These are phyloP conservation scores for Channallabes apus DNA, from an alignment of 2,797 vertebrate species.

Conservation along the genomic window DNA sequence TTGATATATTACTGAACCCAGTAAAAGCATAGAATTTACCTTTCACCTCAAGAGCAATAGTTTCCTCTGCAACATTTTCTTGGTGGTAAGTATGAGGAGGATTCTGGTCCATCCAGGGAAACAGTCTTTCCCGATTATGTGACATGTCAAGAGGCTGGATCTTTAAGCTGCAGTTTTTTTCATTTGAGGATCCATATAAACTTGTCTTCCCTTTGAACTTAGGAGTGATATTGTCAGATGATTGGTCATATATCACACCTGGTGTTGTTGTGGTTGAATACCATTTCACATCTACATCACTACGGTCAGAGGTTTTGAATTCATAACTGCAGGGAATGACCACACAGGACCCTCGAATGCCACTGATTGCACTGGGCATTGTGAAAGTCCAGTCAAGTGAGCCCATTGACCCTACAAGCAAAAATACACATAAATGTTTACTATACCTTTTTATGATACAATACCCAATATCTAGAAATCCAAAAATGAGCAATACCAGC, in stretches of 20 bases:
- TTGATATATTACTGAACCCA: not conserved
- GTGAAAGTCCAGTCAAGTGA: slow-evolving; percentile 60
- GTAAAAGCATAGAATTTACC: slow-evolving; percentile 2
- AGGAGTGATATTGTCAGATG: not conserved
- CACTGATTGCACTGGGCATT: slow-evolving; percentile 58
- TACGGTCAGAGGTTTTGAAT: slow-evolving; percentile 37
- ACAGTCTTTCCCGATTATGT: slow-evolving; percentile 56
- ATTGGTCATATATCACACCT: slow-evolving; percentile 45
- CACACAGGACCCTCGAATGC: slow-evolving; percentile 63
- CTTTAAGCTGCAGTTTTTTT: slow-evolving; percentile 61
- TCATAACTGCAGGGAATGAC: slow-evolving; percentile 65
- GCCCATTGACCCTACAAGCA: slow-evolving; percentile 17
- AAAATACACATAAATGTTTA: not conserved
- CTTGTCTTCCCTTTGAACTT: slow-evolving; percentile 55
- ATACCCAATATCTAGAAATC: not conserved
- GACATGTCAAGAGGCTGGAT: slow-evolving; percentile 55
- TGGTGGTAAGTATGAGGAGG: slow-evolving; percentile 41
- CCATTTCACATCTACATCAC: slow-evolving; percentile 55
- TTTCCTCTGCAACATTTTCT: not conserved
- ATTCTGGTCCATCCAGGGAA: slow-evolving; percentile 64
- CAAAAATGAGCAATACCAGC: not conserved
- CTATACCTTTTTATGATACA: not conserved
- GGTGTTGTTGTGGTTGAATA: slow-evolving; percentile 44
- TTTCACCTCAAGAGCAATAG: slow-evolving; percentile 20
- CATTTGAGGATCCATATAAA: slow-evolving; percentile 32